phyloP scores from a whole-genome alignment of 2,797 vertebrate genomes.

The Masticophis lateralis region DNA sequence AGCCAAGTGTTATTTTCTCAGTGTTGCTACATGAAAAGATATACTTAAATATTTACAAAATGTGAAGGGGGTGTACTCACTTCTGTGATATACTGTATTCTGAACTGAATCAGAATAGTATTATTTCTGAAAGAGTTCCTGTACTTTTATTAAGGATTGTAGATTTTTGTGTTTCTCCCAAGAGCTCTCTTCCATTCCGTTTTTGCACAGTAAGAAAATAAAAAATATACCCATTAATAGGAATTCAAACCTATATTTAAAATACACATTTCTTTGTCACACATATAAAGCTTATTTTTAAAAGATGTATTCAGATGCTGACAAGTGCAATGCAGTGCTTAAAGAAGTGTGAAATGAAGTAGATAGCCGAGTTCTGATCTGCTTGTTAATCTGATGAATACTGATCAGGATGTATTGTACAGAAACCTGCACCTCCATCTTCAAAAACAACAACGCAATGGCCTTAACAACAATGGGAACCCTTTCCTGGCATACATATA shows the following conservation, averaged over 20 bases:
- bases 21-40: no score
- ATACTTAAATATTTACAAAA: no score
- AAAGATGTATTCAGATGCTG: neutral
- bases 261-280: neutral
- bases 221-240: neutral
- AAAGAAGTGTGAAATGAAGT: neutral
- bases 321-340: neutral
- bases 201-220: neutral
- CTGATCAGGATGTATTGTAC: neutral
- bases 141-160: neutral
- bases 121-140: neutral
- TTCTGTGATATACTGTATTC: neutral
- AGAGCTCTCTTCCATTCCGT: neutral
- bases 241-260: neutral
- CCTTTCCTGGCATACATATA: neutral
- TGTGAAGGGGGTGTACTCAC: no score
- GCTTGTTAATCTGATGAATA: neutral
- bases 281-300: neutral
- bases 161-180: neutral
- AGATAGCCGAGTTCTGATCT: neutral
- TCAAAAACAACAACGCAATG: neutral
- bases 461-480: neutral
- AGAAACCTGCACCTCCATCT: neutral
- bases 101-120: neutral
- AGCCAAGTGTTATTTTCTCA: no score